These are phyloP conservation scores for Tragelaphus strepsiceros DNA, from an alignment of 2,113 vertebrate species.

Conservation along the genomic window DNA sequence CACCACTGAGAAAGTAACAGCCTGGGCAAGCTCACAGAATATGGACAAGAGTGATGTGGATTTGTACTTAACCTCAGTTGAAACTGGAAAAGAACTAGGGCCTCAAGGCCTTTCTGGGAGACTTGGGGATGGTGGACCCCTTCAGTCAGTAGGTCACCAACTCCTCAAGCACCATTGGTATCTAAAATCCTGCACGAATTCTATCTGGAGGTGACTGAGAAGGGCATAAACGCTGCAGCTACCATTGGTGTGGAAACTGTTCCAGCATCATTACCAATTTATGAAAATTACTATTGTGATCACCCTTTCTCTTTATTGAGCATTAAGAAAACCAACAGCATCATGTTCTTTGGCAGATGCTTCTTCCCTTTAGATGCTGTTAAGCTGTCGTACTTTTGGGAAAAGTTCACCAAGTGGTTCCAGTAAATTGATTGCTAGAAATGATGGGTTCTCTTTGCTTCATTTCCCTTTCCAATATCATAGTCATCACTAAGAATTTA, in stretches of 20 bases:
- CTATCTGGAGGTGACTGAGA: conserved; percentile 48
- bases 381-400: background rate
- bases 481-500: background rate
- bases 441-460: background rate
- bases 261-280: rapidly evolving
- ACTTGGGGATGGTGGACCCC: background rate
- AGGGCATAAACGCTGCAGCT: conserved; percentile 34
- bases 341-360: conserved; percentile 79
- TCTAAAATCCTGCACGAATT: conserved; percentile 27
- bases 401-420: background rate
- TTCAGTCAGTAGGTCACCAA: background rate
- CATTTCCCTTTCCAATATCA: background rate
- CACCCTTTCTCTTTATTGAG: conserved; percentile 82
- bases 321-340: conserved; percentile 71
- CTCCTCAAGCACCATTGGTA: conserved; percentile 17
- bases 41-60: rapidly evolving
- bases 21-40: background rate
- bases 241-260: rapidly evolving
- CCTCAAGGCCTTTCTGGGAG: background rate
- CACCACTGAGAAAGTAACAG: conserved; percentile 31
- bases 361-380: conserved; percentile 58
- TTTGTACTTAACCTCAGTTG: background rate
- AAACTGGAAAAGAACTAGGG: background rate
- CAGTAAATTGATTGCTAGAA: background rate
- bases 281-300: conserved; percentile 70